Conservation (phyloP, 2,888 invertebrate species). For the Anodontia alba region DNA sequence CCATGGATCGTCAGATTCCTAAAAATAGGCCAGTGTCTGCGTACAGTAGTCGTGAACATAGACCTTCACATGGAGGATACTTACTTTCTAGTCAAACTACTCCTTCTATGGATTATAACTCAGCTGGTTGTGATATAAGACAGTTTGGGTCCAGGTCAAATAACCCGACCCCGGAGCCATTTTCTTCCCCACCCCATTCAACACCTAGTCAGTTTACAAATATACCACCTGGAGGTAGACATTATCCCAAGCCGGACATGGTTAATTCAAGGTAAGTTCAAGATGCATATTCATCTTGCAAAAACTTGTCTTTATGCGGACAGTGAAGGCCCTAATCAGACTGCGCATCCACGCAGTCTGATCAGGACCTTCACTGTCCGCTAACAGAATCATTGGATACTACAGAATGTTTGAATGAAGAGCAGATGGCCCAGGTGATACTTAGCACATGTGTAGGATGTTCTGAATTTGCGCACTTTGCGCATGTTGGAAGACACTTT, state of each 20-base stretch:
- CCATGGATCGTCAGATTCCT: constrained; percentile 18
- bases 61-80: constrained; percentile 25
- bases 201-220: constrained; percentile 45
- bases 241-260: constrained; percentile 43
- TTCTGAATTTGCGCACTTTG: too few species aligned
- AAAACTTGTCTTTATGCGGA: too few species aligned
- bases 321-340: too few species aligned
- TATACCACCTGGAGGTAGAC: constrained; percentile 47
- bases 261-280: constrained; percentile 34
- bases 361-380: too few species aligned
- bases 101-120: constrained; percentile 32
- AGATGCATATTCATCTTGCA: too few species aligned
- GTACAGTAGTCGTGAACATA: constrained; percentile 10
- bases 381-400: too few species aligned
- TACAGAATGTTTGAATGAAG: too few species aligned
- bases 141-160: constrained; percentile 32
- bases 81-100: constrained; percentile 44
- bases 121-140: not conserved
- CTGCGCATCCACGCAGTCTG: too few species aligned
- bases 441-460: too few species aligned
- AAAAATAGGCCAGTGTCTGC: constrained; percentile 3
- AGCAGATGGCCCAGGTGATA: too few species aligned
- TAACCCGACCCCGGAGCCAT: constrained; percentile 56
- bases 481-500: too few species aligned
- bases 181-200: constrained; percentile 39